A percentile compares a stretch with the other conserved stretches of the same genome.
phyloP scores from a whole-genome alignment of 2,113 vertebrate genomes.

The Lycaon pictus region DNA sequence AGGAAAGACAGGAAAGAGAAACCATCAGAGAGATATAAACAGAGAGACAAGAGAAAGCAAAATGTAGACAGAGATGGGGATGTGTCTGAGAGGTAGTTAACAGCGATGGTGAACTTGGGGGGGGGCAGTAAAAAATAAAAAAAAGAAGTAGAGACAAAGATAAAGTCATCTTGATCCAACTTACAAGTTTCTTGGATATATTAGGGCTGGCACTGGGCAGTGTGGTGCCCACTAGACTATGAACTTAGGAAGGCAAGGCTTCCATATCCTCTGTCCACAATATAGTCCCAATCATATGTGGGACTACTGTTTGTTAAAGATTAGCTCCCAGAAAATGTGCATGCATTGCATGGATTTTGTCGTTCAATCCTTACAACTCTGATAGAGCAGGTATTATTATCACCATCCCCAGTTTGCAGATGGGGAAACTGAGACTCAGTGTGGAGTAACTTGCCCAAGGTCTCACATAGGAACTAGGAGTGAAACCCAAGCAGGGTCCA shows the following conservation, averaged over 20 bases:
- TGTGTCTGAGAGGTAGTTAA: background rate
- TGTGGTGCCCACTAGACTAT: background rate
- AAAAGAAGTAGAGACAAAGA: background rate
- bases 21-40: background rate
- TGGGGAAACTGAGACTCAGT: conserved; percentile 23
- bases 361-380: conserved; percentile 19
- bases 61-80: background rate
- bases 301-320: conserved; percentile 1
- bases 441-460: background rate
- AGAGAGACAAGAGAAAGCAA: background rate
- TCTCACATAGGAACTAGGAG: conserved; percentile 9
- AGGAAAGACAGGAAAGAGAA: background rate
- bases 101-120: background rate
- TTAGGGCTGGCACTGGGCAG: background rate
- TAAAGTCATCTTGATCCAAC: background rate
- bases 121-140: background rate
- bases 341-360: conserved; percentile 11
- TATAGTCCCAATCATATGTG: background rate
- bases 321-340: background rate
- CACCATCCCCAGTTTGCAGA: conserved; percentile 39
- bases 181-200: background rate
- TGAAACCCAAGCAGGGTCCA: background rate
- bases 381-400: background rate
- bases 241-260: background rate
- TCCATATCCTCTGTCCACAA: background rate